Conservation (phyloP, 2,113 vertebrate species). For the Nibea coibor region DNA sequence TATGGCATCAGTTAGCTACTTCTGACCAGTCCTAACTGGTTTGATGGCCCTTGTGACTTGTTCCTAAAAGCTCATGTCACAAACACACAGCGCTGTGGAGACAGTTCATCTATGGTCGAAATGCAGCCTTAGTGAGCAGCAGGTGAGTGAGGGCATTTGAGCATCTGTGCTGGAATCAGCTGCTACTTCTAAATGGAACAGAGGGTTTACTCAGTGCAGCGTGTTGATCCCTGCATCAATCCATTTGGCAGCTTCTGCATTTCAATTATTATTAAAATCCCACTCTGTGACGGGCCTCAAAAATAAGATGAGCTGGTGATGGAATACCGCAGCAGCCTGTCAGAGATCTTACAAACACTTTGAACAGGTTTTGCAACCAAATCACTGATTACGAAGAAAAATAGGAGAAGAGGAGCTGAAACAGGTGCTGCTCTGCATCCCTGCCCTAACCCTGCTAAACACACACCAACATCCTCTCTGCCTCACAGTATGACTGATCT, state of each 20-base stretch:
- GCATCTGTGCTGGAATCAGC: constrained; percentile 65
- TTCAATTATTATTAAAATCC: constrained; percentile 60
- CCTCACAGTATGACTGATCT: neutral
- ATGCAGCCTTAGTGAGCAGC: constrained; percentile 33
- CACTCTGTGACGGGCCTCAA: constrained; percentile 23
- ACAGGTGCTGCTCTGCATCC: neutral
- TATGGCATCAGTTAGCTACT: neutral
- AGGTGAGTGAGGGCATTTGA: constrained; percentile 43
- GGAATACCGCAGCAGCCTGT: constrained; percentile 14
- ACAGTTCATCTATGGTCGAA: constrained; percentile 36
- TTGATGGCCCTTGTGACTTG: constrained; percentile 5
- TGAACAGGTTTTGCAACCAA: constrained; percentile 6
- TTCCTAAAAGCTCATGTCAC: constrained; percentile 11
- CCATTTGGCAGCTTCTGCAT: constrained; percentile 67
- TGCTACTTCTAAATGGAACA: constrained; percentile 47
- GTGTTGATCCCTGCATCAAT: constrained; percentile 57
- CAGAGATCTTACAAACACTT: neutral
- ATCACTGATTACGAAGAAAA: constrained; percentile 19
- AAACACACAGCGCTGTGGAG: constrained; percentile 13
- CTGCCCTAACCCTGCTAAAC: neutral
- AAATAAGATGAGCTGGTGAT: constrained; percentile 39
- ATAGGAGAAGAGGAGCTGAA: neutral
- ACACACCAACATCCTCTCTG: neutral
- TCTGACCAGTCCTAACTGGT: neutral
- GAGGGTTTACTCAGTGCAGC: constrained; percentile 54